Evolutionary conservation across 2,888 invertebrate genomes (phyloP), one percentile per base, ranked within the genome.

Genomic region (Drosophila atripex): DNA sequence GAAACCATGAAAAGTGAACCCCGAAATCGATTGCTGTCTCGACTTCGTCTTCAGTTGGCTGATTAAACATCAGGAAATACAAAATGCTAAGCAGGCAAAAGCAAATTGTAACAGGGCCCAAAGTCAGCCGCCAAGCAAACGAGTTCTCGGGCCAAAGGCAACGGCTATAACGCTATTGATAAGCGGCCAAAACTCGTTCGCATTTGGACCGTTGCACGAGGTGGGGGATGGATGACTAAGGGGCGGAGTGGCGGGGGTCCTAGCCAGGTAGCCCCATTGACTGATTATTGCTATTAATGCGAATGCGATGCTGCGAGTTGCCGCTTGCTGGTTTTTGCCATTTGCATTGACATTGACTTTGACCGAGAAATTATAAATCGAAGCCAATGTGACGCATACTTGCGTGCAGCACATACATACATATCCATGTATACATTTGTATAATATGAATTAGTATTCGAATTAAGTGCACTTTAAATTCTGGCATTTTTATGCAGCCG

Each of bases 261-360:
- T 50, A 43, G 45, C 58, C 55, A 58, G 23, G 41, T 50, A 69
- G 68, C 68, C 68, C 68, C 68, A 69, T 69, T 66, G 66, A 58
- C 59, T 55, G 56, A 73, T 66, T 76, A 70, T 72, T 76, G 71
- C 71, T 78, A 61, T 53, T 55, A 72, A 53, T 54, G 47, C 71
- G 70, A 68, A 45, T 56, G 71, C 30, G 64, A 54, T 50, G 53
- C 53, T 39, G 51, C 47, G 59, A 59, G 52, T 28, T 46, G 51
- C 35, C 28, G 38, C 46, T 45, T 45, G 50, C 47, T 73, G 55
- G 47, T 53, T 55, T 73, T 80, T 78, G 74, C 56, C 75, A 78
- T 84, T 84, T 77, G 75, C 86, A 87, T 89, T 89, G 88, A 85
- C 88, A 89, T 89, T 88, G 88, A 88, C 88, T 88, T 88, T 89